phyloP scores from a whole-genome alignment of 2,888 invertebrate genomes.

The Callyntrura guangdongensis region DNA sequence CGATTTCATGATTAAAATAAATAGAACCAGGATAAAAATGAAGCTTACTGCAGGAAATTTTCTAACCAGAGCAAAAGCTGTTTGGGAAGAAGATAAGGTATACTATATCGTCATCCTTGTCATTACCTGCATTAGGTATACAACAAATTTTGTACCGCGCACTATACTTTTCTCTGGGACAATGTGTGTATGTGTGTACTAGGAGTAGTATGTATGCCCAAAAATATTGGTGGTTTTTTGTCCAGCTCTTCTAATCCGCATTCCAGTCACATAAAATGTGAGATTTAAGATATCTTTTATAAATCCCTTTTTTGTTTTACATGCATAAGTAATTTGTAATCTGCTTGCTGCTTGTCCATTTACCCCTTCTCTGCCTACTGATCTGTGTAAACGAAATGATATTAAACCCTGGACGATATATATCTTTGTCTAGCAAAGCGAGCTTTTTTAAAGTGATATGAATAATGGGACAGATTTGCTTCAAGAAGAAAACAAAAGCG shows the following conservation, averaged over 20 bases:
- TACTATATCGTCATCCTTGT: too few relatives aligned
- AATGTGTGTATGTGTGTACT: not conserved
- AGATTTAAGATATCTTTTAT: conserved; percentile 10
- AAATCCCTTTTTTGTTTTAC: conserved; percentile 39
- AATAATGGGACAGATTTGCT: not conserved
- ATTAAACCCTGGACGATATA: not conserved
- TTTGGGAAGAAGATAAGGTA: too few relatives aligned
- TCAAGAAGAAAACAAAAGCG: too few relatives aligned
- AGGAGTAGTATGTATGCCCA: not conserved
- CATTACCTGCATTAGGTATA: not conserved
- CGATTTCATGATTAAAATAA: too few relatives aligned
- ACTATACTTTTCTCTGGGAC: not conserved
- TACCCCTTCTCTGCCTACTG: not conserved
- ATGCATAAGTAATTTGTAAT: conserved; percentile 58
- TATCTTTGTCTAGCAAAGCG: not conserved
- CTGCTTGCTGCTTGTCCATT: conserved; percentile 44
- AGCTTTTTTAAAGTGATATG: not conserved
- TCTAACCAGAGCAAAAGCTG: too few relatives aligned
- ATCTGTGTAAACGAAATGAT: too few relatives aligned
- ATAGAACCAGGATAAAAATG: too few relatives aligned
- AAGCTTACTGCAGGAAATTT: too few relatives aligned
- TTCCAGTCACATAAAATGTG: conserved; percentile 58
- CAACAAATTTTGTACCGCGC: not conserved
- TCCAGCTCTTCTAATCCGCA: conserved; percentile 53
- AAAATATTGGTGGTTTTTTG: not conserved